Evolutionary conservation across 2,888 invertebrate genomes (phyloP).

Genomic region (Galerucella calmariensis): DNA sequence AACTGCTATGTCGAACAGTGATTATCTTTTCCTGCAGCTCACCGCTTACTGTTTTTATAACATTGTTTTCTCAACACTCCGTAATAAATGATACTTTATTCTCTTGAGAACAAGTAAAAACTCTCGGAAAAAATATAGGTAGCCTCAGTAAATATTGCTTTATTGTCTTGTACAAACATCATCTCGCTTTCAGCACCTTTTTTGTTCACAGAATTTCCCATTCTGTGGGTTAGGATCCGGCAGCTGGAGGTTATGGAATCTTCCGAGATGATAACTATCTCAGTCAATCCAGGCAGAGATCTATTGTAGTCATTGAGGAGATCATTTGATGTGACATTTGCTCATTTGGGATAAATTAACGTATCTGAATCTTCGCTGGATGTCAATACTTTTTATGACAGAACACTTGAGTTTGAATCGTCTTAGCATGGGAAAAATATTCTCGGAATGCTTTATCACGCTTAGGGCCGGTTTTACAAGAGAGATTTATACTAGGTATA

Average conservation of each 20-base stretch:
- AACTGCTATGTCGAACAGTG: too few species aligned
- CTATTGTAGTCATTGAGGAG: slow-evolving; percentile 59
- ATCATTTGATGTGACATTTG: slow-evolving; percentile 54
- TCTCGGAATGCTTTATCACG: too few species aligned
- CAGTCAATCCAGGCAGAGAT: slow-evolving; percentile 60
- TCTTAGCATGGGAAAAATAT: too few species aligned
- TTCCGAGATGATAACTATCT: slow-evolving; percentile 58
- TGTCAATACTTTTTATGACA: slow-evolving; percentile 13
- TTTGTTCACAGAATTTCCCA: slow-evolving; percentile 39
- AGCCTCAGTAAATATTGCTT: slow-evolving; percentile 13
- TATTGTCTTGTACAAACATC: background rate
- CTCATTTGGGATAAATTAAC: slow-evolving; percentile 37
- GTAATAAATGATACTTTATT: slow-evolving; percentile 15
- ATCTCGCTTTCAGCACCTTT: slow-evolving; percentile 20
- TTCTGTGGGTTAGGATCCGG: slow-evolving; percentile 32
- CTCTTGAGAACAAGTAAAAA: background rate
- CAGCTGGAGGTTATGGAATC: slow-evolving; percentile 35
- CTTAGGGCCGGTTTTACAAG: too few species aligned
- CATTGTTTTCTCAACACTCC: slow-evolving; percentile 12
- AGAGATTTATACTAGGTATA: too few species aligned
- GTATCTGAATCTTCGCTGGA: slow-evolving; percentile 32
- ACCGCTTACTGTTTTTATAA: background rate
- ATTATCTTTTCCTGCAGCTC: background rate
- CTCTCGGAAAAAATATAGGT: slow-evolving; percentile 15
- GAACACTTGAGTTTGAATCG: slow-evolving; percentile 8